Base-by-base conservation (phyloP, 2,797 vertebrate species). In the Valencia hispanica region DNA sequence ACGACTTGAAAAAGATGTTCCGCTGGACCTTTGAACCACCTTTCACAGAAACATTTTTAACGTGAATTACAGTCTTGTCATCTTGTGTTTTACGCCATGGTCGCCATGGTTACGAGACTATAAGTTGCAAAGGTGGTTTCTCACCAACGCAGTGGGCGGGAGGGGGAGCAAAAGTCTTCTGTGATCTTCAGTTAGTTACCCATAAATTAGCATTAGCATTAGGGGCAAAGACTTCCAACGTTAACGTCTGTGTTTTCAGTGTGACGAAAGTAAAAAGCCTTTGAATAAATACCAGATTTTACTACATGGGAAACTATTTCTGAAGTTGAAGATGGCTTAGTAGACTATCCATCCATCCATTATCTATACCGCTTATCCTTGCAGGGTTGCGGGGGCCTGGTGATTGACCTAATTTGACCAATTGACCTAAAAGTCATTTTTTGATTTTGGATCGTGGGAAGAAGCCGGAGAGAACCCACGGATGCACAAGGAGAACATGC, bases 121-220 rank as follows among this genome's bases (percentile, higher is more conserved):
- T 72, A 30, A 43, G 70, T 73, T 51, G 80, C 53, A 87, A 88
- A 77, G 76, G 59, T 53, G 80, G 78, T 81, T 74, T 79, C 86
- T 85, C 82, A 68, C 34, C 84, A 90, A 81, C 86, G 89, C 87
- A 91, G 80, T 61, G 68, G n/a, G n/a, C n/a, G n/a, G n/a, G n/a
- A n/a, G n/a, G n/a, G 51, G 70, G 36, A 76, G 81, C 70, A 18
- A 48, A 39, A 57, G 61, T 83, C 39, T 61, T 43, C 9, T 73
- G 20, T 72, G 36, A 78, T 59, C 59, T 68, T 84, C 34, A 77
- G 47, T 50, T 83, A 41, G 63, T 2, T 66, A 43, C 15, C 20
- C 1, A 61, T 27, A 74, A 41, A 25, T 80, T 74, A 72, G 74
- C 66, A 30, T 80, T 73, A 72, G 75, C 69, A 41, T 78, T 61